phyloP scores from a whole-genome alignment of 2,797 vertebrate species.

The Acropternis orthonyx region DNA sequence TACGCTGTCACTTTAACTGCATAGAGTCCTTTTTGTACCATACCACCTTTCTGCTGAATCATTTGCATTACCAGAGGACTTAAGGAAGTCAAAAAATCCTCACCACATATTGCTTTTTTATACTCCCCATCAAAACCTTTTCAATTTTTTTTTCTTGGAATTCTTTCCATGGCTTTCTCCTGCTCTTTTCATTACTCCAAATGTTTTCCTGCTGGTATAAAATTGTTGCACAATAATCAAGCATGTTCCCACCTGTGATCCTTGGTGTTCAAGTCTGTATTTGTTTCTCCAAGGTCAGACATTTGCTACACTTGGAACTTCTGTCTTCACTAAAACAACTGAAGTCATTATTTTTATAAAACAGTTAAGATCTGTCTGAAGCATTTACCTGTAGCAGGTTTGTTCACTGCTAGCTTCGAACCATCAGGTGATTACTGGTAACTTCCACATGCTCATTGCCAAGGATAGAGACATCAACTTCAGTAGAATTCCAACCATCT shows the following conservation, averaged over 20 bases:
- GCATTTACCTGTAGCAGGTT: neutral
- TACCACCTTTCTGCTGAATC: neutral
- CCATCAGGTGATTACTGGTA: neutral
- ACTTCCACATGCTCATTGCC: neutral
- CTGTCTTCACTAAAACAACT: neutral
- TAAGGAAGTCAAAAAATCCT: neutral
- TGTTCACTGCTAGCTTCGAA: neutral
- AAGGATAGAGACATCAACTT: neutral
- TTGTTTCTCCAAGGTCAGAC: neutral
- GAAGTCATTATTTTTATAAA: neutral
- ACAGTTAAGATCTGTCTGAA: neutral
- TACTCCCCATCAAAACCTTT: rapidly evolving
- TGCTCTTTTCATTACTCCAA: neutral
- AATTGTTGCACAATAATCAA: neutral
- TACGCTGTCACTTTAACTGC: neutral
- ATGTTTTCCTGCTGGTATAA: neutral
- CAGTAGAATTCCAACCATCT: neutral
- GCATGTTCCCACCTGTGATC: rapidly evolving
- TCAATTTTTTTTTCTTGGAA: neutral
- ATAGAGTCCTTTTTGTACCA: neutral
- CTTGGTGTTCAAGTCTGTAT: neutral
- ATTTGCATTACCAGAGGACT: neutral
- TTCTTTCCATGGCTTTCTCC: neutral
- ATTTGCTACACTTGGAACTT: neutral
- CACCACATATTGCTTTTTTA: neutral